A percentile compares a stretch with the other conserved stretches of the same genome.
phyloP scores from a whole-genome alignment of 2,797 vertebrate species.

The Gymnothorax reevesii region DNA sequence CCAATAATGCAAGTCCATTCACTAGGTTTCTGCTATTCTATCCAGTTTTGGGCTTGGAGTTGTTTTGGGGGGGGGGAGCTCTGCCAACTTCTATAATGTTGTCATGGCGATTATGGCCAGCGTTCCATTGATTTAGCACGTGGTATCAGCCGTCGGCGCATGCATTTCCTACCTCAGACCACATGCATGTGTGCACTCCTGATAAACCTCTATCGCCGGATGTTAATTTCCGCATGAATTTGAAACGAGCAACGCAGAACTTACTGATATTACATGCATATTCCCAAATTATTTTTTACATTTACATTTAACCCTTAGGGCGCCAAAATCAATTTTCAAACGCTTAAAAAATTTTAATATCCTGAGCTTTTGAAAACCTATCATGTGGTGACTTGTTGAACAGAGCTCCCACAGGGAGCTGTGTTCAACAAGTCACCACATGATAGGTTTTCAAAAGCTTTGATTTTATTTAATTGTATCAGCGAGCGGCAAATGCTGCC shows the following conservation, averaged over 20 bases:
- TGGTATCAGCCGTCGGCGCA: constrained; percentile 32
- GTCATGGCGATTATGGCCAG: not conserved
- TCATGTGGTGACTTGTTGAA: too few relatives aligned
- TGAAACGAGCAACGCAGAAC: constrained; percentile 10
- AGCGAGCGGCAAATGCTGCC: too few relatives aligned
- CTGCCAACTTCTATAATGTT: not conserved
- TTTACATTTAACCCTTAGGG: too few relatives aligned
- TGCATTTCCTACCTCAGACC: constrained; percentile 46
- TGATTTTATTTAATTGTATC: too few relatives aligned
- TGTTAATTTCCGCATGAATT: constrained; percentile 47
- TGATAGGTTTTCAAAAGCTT: too few relatives aligned
- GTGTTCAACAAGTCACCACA: too few relatives aligned
- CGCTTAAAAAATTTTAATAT: too few relatives aligned
- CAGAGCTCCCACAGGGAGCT: too few relatives aligned
- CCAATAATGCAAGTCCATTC: not conserved
- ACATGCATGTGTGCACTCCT: constrained; percentile 46
- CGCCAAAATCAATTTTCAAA: too few relatives aligned
- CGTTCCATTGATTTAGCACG: constrained; percentile 20
- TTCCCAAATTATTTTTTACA: not conserved
- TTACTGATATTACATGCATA: not conserved
- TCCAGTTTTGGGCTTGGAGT: not conserved
- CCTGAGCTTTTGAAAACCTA: too few relatives aligned
- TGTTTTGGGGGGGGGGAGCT: not conserved
- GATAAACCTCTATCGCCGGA: constrained; percentile 53
- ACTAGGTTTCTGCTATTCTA: not conserved